Base-by-base conservation (phyloP, 2,797 vertebrate genomes). In the Tachyglossus aculeatus region DNA sequence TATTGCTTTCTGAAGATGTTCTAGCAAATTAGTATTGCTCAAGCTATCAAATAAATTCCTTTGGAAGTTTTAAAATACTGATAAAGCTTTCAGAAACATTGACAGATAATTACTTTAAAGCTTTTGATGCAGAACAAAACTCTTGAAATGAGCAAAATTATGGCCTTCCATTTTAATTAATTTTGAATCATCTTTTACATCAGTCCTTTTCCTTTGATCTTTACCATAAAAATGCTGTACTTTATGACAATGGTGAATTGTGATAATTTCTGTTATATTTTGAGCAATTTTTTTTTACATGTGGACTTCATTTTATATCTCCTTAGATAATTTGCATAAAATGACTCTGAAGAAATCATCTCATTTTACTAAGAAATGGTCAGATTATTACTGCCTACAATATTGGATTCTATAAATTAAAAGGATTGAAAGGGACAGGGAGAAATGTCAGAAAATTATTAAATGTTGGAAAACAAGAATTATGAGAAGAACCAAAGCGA, bases 1-100 rank as follows among this genome's bases (percentile, higher is more conserved):
- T 63, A 78, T 76, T 65, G 3, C 62, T 65, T 41, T 68, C 18
- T 18, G 21, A 31, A 71, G 53, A 47, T 11, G 7, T 71, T 55
- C 25, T 6, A 71, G 10, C 29, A 78, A 71, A 70, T 71, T 13
- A 37, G 22, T 33, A 0, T 1, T 60, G 41, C 41, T 3, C 11
- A 10, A 47, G 11, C 16, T 57, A 19, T 13, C 41, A 69, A 9
- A 4, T 50, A 6, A 33, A 21, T 12, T 67, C 37, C 11, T 31
- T 11, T 1, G 15, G 9, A 9, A 68, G 5, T 31, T 7, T 34
- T 50, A 48, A 57, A 29, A 47, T 57, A 16, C 27, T 38, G 32
- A 37, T 8, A 62, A 69, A 71, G 67, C 18, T 64, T 18, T 25
- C 0, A 0, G 0, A 56, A 21, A 60, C 44, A 7, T 0, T 3